These are phyloP conservation scores for Nemapogon koenigi DNA, from an alignment of 2,888 invertebrate species.

Conservation along the genomic window DNA sequence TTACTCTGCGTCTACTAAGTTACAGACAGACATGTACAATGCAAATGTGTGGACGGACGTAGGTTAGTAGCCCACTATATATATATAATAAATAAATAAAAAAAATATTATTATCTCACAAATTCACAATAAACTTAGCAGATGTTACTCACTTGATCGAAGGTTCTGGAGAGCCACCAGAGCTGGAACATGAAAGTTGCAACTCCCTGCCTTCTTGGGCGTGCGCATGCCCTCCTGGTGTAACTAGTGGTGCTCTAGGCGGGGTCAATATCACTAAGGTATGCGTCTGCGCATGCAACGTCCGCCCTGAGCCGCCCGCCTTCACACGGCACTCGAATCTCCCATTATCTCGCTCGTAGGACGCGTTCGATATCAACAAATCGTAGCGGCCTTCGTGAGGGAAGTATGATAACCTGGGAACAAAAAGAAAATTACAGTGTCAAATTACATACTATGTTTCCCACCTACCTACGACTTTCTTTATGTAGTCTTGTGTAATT, in stretches of 20 bases:
- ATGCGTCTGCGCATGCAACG: constrained; percentile 84
- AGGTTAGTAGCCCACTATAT: too few species aligned
- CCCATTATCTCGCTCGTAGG: constrained; percentile 90
- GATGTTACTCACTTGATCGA: constrained; percentile 76
- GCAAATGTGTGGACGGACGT: too few species aligned
- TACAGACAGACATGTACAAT: too few species aligned
- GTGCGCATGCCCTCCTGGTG: constrained; percentile 76
- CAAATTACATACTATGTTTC: too few species aligned
- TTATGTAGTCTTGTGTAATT: too few species aligned
- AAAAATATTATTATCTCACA: too few species aligned
- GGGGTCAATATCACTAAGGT: constrained; percentile 85
- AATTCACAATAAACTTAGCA: too few species aligned
- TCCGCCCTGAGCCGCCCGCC: constrained; percentile 82
- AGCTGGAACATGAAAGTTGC: constrained; percentile 80
- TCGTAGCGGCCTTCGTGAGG: constrained; percentile 87
- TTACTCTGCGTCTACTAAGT: too few species aligned
- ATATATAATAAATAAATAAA: too few species aligned
- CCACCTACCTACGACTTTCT: too few species aligned
- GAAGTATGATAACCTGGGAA: constrained; percentile 73
- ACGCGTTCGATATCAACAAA: constrained; percentile 85
- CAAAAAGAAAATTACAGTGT: constrained; percentile 1
- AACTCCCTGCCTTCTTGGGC: constrained; percentile 83
- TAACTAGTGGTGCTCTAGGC: constrained; percentile 80
- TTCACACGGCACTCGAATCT: constrained; percentile 90
- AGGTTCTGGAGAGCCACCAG: constrained; percentile 91